Evolutionary conservation across 2,888 invertebrate species (phyloP).

Genomic region (Pollenia amentaria): DNA sequence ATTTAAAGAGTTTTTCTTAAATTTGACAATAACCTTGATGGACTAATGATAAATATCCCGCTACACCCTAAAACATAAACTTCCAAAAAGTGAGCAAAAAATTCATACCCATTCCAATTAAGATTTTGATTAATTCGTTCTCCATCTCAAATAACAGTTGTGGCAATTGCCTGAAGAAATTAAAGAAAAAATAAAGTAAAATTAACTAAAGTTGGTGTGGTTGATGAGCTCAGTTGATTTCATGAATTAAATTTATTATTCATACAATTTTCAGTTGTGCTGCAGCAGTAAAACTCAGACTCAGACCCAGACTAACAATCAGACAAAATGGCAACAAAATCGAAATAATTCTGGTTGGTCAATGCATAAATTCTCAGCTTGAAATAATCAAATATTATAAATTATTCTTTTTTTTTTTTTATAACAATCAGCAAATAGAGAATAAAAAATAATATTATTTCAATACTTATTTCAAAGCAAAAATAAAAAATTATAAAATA

Average conservation of each 20-base stretch:
- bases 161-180: neutral
- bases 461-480: conserved; percentile 4
- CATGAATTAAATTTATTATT: conserved; percentile 33
- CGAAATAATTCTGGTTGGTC: neutral
- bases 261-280: neutral
- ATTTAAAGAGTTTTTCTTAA: no score
- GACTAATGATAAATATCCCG: no score
- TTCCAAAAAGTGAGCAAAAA: no score
- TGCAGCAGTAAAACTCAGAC: neutral
- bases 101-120: no score
- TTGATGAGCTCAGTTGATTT: neutral
- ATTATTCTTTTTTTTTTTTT: no score
- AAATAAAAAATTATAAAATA: neutral
- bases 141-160: neutral
- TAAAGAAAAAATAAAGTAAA: neutral
- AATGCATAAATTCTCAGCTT: no score
- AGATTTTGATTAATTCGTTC: neutral
- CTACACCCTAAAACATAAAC: no score
- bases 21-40: no score
- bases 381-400: no score
- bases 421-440: neutral
- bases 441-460: neutral
- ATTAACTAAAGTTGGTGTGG: neutral
- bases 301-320: no score
- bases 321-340: neutral